Evolutionary conservation across 1,140 invertebrate genomes (phyloP).

Genomic region (Bombus sibiricus): DNA sequence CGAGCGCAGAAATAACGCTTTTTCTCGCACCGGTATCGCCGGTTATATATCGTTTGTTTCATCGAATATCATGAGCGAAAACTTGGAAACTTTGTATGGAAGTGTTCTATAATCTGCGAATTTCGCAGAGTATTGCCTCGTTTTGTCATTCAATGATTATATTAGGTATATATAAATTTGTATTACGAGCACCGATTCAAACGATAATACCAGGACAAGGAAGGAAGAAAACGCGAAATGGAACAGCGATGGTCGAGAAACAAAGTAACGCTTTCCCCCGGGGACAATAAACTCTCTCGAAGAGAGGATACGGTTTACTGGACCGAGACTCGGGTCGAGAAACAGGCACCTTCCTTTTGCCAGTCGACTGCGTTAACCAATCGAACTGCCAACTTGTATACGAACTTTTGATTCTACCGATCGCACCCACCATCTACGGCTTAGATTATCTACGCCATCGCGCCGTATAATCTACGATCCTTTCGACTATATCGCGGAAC

Average conservation of each 20-base stretch:
- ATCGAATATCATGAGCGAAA: neutral
- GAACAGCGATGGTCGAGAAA: neutral
- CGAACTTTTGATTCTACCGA: neutral
- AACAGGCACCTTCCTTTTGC: slow-evolving; percentile 20
- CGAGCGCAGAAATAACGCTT: slow-evolving; percentile 20
- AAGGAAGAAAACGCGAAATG: neutral
- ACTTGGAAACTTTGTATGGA: neutral
- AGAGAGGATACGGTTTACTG: slow-evolving; percentile 37
- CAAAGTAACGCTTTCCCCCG: slow-evolving; percentile 14
- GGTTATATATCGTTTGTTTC: slow-evolving; percentile 9
- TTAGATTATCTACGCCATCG: neutral
- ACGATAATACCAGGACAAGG: neutral
- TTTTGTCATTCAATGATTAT: too few species aligned
- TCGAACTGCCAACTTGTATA: neutral
- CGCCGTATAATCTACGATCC: neutral
- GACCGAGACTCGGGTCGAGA: slow-evolving; percentile 31
- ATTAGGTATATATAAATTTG: too few species aligned
- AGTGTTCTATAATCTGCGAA: neutral
- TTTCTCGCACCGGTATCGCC: slow-evolving; percentile 3
- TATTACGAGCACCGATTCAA: neutral
- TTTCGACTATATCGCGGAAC: neutral
- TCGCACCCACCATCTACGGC: neutral
- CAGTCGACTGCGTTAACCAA: slow-evolving; percentile 10
- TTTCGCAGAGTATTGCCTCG: neutral
- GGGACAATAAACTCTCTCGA: slow-evolving; percentile 31